A percentile compares a stretch with the other conserved stretches of the same genome.
phyloP scores from a whole-genome alignment of 2,113 vertebrate species.

The Monopterus albus region DNA sequence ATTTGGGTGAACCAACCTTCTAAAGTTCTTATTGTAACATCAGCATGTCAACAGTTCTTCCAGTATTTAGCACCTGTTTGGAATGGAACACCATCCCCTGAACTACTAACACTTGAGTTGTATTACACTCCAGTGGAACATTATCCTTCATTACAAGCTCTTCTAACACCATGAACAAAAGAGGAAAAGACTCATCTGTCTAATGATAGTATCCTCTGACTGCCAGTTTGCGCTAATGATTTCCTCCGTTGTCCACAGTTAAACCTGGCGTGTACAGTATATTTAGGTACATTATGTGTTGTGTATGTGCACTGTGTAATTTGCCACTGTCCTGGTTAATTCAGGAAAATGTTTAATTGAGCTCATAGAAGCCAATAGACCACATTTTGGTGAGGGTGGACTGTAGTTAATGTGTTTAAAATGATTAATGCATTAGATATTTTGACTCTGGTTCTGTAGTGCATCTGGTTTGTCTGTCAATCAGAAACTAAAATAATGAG shows the following conservation, averaged over 20 bases:
- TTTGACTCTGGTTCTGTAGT: neutral
- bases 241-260: conserved; percentile 38
- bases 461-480: neutral
- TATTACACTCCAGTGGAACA: conserved; percentile 56
- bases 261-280: neutral
- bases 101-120: conserved; percentile 54
- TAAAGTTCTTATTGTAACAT: neutral
- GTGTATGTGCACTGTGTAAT: too few relatives aligned
- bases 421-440: neutral
- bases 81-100: conserved; percentile 27
- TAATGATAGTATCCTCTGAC: conserved; percentile 55
- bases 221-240: conserved; percentile 33
- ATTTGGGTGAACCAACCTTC: neutral
- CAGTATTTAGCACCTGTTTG: conserved; percentile 56
- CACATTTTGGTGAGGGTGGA: neutral
- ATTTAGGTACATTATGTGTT: too few relatives aligned
- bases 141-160: conserved; percentile 74
- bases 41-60: conserved; percentile 20
- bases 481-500: conserved; percentile 11
- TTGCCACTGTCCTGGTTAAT: neutral
- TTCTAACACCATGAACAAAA: conserved; percentile 68
- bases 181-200: conserved; percentile 52
- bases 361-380: neutral
- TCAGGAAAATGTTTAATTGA: neutral
- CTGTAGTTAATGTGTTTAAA: neutral